Evolutionary conservation across 1,140 invertebrate genomes (phyloP).

Genomic region (Drosophila pachea): DNA sequence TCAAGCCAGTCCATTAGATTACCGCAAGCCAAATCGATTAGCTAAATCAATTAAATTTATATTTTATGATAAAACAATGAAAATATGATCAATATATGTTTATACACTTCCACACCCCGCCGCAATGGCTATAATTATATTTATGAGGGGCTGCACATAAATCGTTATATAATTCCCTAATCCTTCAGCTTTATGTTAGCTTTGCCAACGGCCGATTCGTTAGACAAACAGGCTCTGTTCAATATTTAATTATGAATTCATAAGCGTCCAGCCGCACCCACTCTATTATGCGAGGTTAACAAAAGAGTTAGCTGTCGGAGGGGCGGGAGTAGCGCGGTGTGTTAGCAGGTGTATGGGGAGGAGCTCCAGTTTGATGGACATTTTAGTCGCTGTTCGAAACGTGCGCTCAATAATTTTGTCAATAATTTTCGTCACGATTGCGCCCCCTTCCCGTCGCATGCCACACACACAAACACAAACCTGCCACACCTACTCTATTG

Average conservation of each 20-base stretch:
- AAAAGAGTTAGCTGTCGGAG: conserved; percentile 11
- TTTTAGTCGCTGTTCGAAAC: conserved; percentile 56
- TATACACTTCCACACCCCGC: neutral
- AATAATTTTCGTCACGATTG: conserved; percentile 62
- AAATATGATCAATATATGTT: too few species aligned
- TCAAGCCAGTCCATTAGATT: too few species aligned
- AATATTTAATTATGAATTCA: conserved; percentile 73
- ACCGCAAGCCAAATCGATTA: too few species aligned
- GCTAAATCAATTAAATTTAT: too few species aligned
- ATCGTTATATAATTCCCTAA: neutral
- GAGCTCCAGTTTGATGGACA: conserved; percentile 9
- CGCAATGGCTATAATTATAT: neutral
- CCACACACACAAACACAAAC: conserved; percentile 28
- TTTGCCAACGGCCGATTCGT: conserved; percentile 18
- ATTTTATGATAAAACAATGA: too few species aligned
- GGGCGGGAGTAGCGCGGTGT: neutral
- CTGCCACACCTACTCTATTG: conserved; percentile 10
- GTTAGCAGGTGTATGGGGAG: neutral
- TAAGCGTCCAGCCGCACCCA: conserved; percentile 32
- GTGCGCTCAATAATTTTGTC: conserved; percentile 77
- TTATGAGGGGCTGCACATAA: neutral
- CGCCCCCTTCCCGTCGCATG: conserved; percentile 27
- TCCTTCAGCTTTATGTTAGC: neutral
- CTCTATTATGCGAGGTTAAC: conserved; percentile 12
- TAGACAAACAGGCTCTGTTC: conserved; percentile 41